Percentiles rank a stretch among this genome's conserved stretches.
Evolutionary conservation across 1,140 invertebrate species (phyloP).

Genomic region (Drosophila guanche): DNA sequence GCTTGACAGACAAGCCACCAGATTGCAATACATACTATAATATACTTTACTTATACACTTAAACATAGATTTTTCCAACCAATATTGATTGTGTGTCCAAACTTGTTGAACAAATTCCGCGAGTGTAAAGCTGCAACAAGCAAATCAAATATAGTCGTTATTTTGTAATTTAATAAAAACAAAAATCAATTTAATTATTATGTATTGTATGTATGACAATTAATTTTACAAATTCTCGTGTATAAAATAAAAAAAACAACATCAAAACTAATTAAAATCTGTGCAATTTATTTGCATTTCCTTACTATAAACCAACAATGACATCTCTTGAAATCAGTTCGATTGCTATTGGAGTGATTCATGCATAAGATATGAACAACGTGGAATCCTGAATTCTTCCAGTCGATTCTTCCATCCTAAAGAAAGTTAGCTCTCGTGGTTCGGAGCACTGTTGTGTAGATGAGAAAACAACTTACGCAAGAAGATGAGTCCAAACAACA

Average conservation of each 20-base stretch:
- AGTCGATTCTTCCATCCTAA: too few relatives aligned
- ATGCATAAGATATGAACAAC: too few relatives aligned
- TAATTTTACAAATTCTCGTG: slow-evolving; percentile 70
- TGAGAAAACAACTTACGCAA: too few relatives aligned
- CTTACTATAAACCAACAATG: too few relatives aligned
- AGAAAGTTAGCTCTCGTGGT: too few relatives aligned
- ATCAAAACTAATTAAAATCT: slow-evolving; percentile 33
- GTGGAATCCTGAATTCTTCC: too few relatives aligned
- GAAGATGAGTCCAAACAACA: too few relatives aligned
- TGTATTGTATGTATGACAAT: slow-evolving; percentile 48
- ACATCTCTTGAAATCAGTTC: too few relatives aligned
- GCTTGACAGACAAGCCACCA: slow-evolving; percentile 47
- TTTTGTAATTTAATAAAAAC: slow-evolving; percentile 74
- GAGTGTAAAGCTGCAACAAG: slow-evolving; percentile 66
- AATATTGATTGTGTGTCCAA: slow-evolving; percentile 41
- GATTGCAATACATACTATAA: slow-evolving; percentile 60
- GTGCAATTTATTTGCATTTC: slow-evolving; percentile 14
- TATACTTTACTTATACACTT: slow-evolving; percentile 39
- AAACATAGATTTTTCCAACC: slow-evolving; percentile 40
- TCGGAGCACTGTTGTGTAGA: too few relatives aligned
- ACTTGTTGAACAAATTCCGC: slow-evolving; percentile 64
- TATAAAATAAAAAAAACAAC: slow-evolving; percentile 65
- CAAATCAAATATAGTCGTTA: slow-evolving; percentile 82
- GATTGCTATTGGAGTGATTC: too few relatives aligned
- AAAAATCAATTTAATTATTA: slow-evolving; percentile 69